phyloP scores from a whole-genome alignment of 2,888 invertebrate genomes.

The Thereva unica region DNA sequence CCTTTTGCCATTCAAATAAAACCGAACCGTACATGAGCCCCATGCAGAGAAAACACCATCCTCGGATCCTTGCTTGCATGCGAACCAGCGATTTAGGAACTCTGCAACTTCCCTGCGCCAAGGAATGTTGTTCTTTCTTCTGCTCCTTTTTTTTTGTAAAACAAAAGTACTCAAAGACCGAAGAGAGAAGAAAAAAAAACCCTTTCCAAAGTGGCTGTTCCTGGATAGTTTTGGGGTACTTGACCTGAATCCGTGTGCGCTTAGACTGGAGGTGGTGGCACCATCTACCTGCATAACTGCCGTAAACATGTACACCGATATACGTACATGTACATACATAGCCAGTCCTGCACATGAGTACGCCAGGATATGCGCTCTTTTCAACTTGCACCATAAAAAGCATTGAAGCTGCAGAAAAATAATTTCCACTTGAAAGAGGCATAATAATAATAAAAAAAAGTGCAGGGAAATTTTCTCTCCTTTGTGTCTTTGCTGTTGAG shows the following conservation, averaged over 20 bases:
- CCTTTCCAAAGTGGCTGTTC: conserved; percentile 4
- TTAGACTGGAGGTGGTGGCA: not conserved
- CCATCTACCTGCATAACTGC: not conserved
- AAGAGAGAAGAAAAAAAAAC: conserved; percentile 1
- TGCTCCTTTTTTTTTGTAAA: not conserved
- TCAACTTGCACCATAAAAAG: not conserved
- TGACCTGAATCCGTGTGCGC: conserved; percentile 19
- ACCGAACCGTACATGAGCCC: too few relatives aligned
- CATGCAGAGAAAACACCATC: conserved; percentile 1
- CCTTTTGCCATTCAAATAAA: too few relatives aligned
- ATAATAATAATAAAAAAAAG: too few relatives aligned
- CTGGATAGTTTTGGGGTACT: conserved; percentile 28
- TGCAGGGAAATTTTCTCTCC: too few relatives aligned
- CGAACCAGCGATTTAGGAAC: conserved; percentile 22
- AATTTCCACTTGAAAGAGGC: conserved; percentile 8
- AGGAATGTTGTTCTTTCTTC: conserved; percentile 1
- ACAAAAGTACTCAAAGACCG: not conserved
- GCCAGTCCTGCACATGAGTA: not conserved
- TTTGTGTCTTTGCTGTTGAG: too few relatives aligned
- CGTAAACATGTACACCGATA: too few relatives aligned
- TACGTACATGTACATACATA: too few relatives aligned
- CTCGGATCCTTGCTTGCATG: conserved; percentile 14
- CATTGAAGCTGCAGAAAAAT: conserved; percentile 7
- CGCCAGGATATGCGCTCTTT: not conserved
- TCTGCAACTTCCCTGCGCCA: conserved; percentile 2